phyloP scores from a whole-genome alignment of 2,113 vertebrate species.

The Propithecus coquereli region DNA sequence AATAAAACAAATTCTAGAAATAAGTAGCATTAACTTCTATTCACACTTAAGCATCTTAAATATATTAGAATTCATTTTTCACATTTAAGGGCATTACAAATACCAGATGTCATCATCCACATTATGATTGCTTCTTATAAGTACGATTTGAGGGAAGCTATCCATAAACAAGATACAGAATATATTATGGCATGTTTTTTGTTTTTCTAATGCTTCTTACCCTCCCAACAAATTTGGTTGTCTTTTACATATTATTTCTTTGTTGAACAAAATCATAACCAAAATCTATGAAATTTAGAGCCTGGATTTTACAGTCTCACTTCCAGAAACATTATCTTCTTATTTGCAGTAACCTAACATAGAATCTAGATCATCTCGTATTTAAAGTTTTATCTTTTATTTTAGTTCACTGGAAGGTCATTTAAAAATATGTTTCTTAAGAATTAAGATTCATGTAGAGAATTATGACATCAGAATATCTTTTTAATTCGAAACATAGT shows the following conservation, averaged over 20 bases:
- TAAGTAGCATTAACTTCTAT: neutral
- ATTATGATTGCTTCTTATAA: slow-evolving; percentile 3
- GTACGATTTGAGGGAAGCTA: neutral
- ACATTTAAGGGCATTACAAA: neutral
- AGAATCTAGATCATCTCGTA: neutral
- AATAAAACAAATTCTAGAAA: neutral
- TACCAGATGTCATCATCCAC: neutral
- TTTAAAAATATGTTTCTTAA: slow-evolving; percentile 39
- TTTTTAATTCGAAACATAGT: slow-evolving; percentile 16
- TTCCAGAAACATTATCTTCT: slow-evolving; percentile 31
- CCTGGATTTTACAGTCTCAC: neutral
- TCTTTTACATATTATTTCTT: neutral
- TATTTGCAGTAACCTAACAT: neutral
- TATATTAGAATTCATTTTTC: slow-evolving; percentile 40
- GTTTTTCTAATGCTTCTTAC: neutral
- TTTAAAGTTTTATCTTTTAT: slow-evolving; percentile 33
- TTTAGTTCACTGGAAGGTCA: neutral
- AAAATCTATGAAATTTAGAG: slow-evolving; percentile 33
- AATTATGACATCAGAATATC: neutral
- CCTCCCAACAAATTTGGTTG: neutral
- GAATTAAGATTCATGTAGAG: neutral
- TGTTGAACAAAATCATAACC: neutral
- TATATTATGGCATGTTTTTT: neutral
- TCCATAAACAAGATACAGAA: neutral
- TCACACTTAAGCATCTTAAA: slow-evolving; percentile 33